Evolutionary conservation across 2,113 vertebrate genomes (phyloP), one percentile per base, ranked within the genome.

Genomic region (Lepisosteus osseus): DNA sequence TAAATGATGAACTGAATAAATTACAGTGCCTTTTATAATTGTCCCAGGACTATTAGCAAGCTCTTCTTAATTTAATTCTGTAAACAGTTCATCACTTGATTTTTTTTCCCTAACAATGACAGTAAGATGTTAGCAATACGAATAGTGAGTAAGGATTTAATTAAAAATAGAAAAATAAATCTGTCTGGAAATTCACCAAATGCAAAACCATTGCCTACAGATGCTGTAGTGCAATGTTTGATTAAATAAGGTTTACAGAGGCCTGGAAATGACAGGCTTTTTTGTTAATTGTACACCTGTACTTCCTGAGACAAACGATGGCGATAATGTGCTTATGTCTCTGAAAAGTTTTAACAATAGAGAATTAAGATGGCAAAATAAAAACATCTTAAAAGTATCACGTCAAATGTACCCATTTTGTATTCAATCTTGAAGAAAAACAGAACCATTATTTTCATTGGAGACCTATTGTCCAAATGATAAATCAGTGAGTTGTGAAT

Each of bases 21-120:
- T 51, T 51, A 9, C 5, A 51, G 9, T 51, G 47, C 5, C 47
- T 51, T 51, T 51, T 9, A 6, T 9, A 51, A 51, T 51, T 51
- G 29, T 51, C 47, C 2, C 47, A 6, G 47, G 47, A 51, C 5
- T 9, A 9, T 51, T 51, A 65, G 74, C 72, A 80, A 78, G 73
- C 71, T 7, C 76, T 61, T 66, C 71, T 68, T 68, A 42, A 74
- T 79, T 79, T 75, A 54, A 67, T 68, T 77, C 76, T 66, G 14
- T 13, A 43, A 41, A 73, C 65, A 72, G 51, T 63, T n/a, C 54
- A 29, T 44, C 4, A 57, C 29, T 70, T 42, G 5, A 51, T 51
- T 51, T 66, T n/a, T 47, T 43, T 61, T 66, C 57, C 17, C 13
- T 4, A 57, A 41, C 17, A 2, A 41, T 40, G 9, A 12, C 55